These are phyloP conservation scores for Bucorvus abyssinicus DNA, from an alignment of 2,797 vertebrate genomes.

Conservation along the genomic window DNA sequence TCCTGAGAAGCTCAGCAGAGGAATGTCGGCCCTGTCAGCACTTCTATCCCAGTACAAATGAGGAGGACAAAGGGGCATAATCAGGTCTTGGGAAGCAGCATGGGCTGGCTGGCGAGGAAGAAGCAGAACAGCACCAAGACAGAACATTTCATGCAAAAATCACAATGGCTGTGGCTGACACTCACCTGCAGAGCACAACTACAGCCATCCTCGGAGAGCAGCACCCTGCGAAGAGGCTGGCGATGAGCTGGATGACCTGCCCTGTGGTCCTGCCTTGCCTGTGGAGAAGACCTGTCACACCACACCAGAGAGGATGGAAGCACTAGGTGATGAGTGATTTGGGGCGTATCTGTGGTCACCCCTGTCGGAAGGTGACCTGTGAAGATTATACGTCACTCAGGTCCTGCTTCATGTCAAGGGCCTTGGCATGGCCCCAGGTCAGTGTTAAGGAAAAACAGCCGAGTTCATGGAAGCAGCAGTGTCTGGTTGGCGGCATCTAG, in stretches of 20 bases:
- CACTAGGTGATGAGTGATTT: neutral
- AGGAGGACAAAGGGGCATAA: neutral
- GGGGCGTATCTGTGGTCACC: neutral
- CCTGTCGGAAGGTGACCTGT: neutral
- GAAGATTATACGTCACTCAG: neutral
- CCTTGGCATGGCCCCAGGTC: neutral
- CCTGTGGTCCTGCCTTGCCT: fast-evolving
- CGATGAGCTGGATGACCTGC: neutral
- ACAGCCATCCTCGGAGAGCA: neutral
- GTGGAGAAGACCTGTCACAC: neutral
- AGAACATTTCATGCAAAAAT: neutral
- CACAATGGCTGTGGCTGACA: neutral
- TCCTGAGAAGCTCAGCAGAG: neutral
- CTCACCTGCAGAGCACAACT: neutral
- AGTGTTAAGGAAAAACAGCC: neutral
- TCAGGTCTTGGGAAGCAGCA: neutral
- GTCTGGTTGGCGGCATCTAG: neutral
- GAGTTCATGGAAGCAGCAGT: neutral
- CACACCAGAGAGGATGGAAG: neutral
- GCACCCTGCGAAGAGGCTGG: neutral
- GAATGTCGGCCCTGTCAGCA: neutral
- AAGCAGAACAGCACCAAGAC: neutral
- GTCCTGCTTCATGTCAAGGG: neutral
- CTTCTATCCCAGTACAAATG: neutral
- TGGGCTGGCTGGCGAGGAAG: neutral